phyloP scores from a whole-genome alignment of 1,140 invertebrate genomes.

The Orussus abietinus region DNA sequence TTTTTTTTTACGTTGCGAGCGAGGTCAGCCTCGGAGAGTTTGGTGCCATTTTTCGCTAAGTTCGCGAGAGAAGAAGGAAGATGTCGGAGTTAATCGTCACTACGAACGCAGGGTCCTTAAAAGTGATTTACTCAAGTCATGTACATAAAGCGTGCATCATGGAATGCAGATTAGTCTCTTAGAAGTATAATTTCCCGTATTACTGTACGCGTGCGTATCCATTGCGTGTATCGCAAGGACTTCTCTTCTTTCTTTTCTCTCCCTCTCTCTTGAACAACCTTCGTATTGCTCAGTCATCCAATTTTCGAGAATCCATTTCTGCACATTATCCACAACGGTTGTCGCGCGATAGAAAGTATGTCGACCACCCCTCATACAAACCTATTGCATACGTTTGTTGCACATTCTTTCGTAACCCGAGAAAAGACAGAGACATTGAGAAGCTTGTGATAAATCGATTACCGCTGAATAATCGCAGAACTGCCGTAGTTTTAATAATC shows the following conservation, averaged over 20 bases:
- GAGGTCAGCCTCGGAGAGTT: not conserved
- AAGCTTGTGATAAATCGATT: too few relatives aligned
- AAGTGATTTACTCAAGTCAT: not conserved
- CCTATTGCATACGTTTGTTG: too few relatives aligned
- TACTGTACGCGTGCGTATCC: not conserved
- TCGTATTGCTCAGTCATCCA: not conserved
- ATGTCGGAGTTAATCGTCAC: not conserved
- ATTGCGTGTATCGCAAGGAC: not conserved
- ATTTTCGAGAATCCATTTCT: not conserved
- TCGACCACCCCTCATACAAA: too few relatives aligned
- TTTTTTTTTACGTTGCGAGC: not conserved
- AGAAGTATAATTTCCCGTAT: not conserved
- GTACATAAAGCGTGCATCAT: not conserved
- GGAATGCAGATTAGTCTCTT: not conserved
- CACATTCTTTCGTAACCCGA: too few relatives aligned
- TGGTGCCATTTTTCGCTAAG: not conserved
- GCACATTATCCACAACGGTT: too few relatives aligned
- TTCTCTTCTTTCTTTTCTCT: not conserved
- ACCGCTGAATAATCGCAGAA: not conserved
- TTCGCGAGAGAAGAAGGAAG: not conserved
- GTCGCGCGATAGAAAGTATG: not conserved
- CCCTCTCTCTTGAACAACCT: not conserved
- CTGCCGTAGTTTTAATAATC: conserved; percentile 1
- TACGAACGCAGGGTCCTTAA: not conserved
- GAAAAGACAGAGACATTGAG: too few relatives aligned